Evolutionary conservation across 2,888 invertebrate genomes (phyloP), one percentile per base, ranked within the genome.

Genomic region (Siphonodentalium dalli): DNA sequence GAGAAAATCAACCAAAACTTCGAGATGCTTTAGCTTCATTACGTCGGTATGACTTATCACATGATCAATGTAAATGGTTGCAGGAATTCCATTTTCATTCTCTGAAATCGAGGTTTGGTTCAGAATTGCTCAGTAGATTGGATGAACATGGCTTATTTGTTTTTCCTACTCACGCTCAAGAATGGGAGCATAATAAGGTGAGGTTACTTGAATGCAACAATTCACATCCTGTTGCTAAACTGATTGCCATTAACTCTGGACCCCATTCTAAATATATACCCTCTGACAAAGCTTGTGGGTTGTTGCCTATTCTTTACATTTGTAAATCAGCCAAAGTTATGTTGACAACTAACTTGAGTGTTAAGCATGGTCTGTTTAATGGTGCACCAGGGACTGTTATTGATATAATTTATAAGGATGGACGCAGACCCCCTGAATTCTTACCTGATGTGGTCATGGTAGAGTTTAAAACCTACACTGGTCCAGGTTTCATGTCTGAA

Each of bases 361-460:
- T 64, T 11, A 11, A 40, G 13, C 57, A 29, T 58, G 63, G 64
- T 9, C 37, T 63, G 0, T 64, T 53, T 29, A 66, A 66, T 62
- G 62, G 61, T 20, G 29, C 58, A 2, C 28, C 49, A n/a, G 66
- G 61, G 0, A 51, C 9, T 23, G 53, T 65, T 15, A 26, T 47
- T 4, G 59, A 63, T 33, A 60, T 64, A 8, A 24, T 66, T 6
- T 66, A 64, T 23, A 37, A 41, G 3, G 13, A 47, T 45, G 61
- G 46, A 11, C 42, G 28, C 24, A 42, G 23, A n/a, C 58, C 57
- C 31, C 15, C 11, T 11, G 42, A 49, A 11, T 41, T 49, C 18
- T 34, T 57, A 20, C 62, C 66, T 15, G 50, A 52, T 52, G 62
- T 58, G 35, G 61, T 66, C 2, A 61, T 64, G 54, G 65, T 68